These are phyloP conservation scores for Urocynchramus pylzowi DNA, from an alignment of 2,113 vertebrate species.

Conservation along the genomic window DNA sequence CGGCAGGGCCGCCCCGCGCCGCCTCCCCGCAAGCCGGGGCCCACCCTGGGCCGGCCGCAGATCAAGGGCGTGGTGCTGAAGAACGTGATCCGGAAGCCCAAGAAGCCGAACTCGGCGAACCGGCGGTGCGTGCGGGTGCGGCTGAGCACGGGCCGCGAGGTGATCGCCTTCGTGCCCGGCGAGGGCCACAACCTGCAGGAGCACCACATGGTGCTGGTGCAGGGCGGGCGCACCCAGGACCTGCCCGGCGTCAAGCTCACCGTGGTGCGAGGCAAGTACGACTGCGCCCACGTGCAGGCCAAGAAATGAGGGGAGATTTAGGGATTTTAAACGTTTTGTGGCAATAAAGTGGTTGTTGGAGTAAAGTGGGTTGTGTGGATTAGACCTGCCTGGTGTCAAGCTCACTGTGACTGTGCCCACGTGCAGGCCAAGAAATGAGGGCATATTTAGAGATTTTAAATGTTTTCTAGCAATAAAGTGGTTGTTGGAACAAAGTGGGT, in stretches of 20 bases:
- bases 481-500: too few species aligned
- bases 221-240: conserved; percentile 89
- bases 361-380: too few species aligned
- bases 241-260: conserved; percentile 89
- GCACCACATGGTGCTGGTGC: conserved; percentile 86
- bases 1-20: conserved; percentile 72
- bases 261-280: conserved; percentile 54
- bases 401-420: too few species aligned
- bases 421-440: too few species aligned
- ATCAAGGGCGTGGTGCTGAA: conserved; percentile 87
- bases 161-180: conserved; percentile 83
- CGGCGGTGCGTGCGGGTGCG: conserved; percentile 87
- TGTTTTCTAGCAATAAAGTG: too few species aligned
- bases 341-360: too few species aligned
- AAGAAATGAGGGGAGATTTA: conserved; percentile 66
- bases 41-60: conserved; percentile 81
- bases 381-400: too few species aligned
- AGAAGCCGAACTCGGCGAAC: conserved; percentile 96
- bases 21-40: background rate
- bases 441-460: too few species aligned
- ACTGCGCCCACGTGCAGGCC: conserved; percentile 66
- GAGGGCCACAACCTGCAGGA: conserved; percentile 95
- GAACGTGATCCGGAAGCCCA: conserved; percentile 89
- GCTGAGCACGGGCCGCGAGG: conserved; percentile 86
- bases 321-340: too few species aligned